Evolutionary conservation across 2,797 vertebrate genomes (phyloP), one percentile per base, ranked within the genome.

Genomic region (Pyrocephalus nanus): DNA sequence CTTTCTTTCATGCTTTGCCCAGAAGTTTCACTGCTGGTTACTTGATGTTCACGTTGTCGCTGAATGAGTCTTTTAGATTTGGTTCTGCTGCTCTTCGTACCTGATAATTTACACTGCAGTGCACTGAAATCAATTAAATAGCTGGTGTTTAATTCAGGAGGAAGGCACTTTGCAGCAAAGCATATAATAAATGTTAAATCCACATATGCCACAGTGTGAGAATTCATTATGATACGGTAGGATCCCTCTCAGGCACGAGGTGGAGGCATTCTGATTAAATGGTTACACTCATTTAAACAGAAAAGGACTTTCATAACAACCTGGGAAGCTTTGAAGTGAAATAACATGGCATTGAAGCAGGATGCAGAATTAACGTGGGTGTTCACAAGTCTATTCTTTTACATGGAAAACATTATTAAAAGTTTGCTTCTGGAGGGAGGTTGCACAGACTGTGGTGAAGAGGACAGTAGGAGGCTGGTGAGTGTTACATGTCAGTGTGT

Each of bases 81-180:
- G 57, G 74, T 76, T 87, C 86, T 80, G 71, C 76, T 55, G 79
- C 80, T 79, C 61, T 88, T 53, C 36, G 77, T 81, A 94, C 83
- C 54, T 76, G 61, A 47, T 92, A 94, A 95, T 96, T 96, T 96
- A 74, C 77, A 2, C 94, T 77, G 92, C 38, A 27, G 86, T 95
- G 42, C 55, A 69, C 90, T 91, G 40, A 94, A 94, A 94, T 94
- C 90, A 95, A 82, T 95, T 94, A 89, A 96, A 73, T 92, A 88
- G 77, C 64, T 92, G 77, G 79, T 10, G 9, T 73, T 90, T 70
- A 47, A 61, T 96, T 86, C 88, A 92, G 80, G 64, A 90, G 67
- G 86, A 87, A 94, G 77, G 75, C 86, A 34, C 57, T 90, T 92
- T 94, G 74, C 60, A 86, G 60, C 36, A 47, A 94, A 57, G 86